Evolutionary conservation across 2,888 invertebrate species (phyloP), one percentile per base, ranked within the genome.

Genomic region (Sussaba pulchella): DNA sequence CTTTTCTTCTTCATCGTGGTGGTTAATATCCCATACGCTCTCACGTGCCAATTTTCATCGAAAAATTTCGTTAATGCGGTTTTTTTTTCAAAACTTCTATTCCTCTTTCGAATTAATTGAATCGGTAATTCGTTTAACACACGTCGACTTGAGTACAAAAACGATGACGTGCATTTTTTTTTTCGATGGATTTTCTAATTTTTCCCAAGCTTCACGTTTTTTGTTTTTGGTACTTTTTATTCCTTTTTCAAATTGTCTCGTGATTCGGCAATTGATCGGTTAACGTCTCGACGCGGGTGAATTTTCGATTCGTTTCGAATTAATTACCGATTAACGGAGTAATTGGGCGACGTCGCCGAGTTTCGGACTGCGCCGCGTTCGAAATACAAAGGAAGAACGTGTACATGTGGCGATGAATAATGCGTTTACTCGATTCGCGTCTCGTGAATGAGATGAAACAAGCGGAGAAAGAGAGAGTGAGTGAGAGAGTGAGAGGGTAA

Each of bases 401-500:
- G 77, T 81, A 70, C 70, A 54, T 78, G 78, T 80, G 24, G 19
- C 24, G 59, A 45, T 52, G 74, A n/a, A n/a, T 39, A 54, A 19
- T 36, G 59, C 14, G 64, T 70, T 66, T 59, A 57, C 43, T 19
- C 19, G 19, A 26, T 61, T 59, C 21, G 21, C 17, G 75, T 80
- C 61, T 26, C 47, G 54, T 45, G 66, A 74, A 72, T 71, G 69
- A 78, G 41, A 75, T 73, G 64, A 54, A 70, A 70, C 47, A 43
- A 64, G 71, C 54, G 54, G 36, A 66, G 70, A 82, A 57, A 70
- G 50, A 50, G 41, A 57, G 41, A 24, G 73, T 82, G 76, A 80
- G 66, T 57, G 80, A 79, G 81, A 81, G 77, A 84, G 81, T 84
- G 78, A 81, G 79, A 45, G 63, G 45, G 69, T 52, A 52, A 67